These are phyloP conservation scores for Syritta pipiens DNA, from an alignment of 2,888 invertebrate genomes.

Conservation along the genomic window DNA sequence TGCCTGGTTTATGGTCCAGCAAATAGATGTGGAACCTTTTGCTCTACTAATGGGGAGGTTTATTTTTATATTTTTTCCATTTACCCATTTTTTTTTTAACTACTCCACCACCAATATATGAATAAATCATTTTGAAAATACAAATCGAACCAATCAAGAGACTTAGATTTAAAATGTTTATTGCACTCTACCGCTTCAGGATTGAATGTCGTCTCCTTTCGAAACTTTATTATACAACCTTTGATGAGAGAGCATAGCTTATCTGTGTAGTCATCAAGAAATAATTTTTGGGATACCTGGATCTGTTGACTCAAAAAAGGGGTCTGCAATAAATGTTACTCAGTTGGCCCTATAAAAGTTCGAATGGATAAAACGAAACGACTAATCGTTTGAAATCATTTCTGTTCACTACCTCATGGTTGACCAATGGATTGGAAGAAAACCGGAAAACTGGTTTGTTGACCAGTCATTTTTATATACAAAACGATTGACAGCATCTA, in stretches of 20 bases:
- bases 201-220: not conserved
- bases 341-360: conserved; percentile 4
- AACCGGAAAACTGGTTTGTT: conserved; percentile 3
- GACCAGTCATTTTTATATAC: not conserved
- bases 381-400: conserved; percentile 31
- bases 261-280: conserved; percentile 42
- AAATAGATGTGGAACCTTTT: no score
- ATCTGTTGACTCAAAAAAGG: not conserved
- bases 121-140: conserved; percentile 56
- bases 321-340: conserved; percentile 20
- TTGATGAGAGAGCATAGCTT: conserved; percentile 45
- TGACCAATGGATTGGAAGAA: conserved; percentile 22
- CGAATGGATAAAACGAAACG: conserved; percentile 1
- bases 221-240: conserved; percentile 35
- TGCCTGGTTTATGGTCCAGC: no score
- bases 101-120: conserved; percentile 25
- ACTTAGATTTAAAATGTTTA: conserved; percentile 49
- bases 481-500: no score
- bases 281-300: conserved; percentile 22
- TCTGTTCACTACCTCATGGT: conserved; percentile 6
- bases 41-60: no score
- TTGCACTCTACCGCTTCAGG: conserved; percentile 3
- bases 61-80: not conserved
- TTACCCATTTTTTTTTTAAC: not conserved
- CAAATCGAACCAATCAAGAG: conserved; percentile 51